Percentiles rank a stretch among this genome's conserved stretches.
These are phyloP conservation scores for Axis porcinus DNA, from an alignment of 2,113 vertebrate species.

Conservation along the genomic window DNA sequence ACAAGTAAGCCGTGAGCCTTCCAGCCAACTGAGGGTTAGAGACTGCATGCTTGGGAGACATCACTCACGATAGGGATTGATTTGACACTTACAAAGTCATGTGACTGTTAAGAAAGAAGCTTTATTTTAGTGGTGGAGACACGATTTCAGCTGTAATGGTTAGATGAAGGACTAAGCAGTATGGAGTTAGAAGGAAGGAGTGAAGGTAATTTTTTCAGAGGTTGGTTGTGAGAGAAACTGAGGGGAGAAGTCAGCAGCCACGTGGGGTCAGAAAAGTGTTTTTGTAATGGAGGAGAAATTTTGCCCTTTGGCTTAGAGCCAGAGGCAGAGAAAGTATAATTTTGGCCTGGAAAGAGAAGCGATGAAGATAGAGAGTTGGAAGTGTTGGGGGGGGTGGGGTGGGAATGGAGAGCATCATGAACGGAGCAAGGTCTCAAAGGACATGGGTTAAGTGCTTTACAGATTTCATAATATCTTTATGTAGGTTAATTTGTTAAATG, in stretches of 20 bases:
- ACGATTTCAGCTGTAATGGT: neutral
- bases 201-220: neutral
- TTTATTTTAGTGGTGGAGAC: neutral
- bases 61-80: no score
- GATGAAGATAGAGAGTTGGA: neutral
- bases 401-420: neutral
- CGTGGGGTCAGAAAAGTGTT: neutral
- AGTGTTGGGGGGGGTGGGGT: neutral
- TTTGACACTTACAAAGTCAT: neutral
- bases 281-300: neutral
- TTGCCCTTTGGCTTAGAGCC: neutral
- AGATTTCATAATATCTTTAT: neutral
- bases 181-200: neutral
- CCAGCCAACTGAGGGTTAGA: no score
- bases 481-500: slow-evolving; percentile 15
- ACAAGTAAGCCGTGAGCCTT: neutral
- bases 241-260: neutral
- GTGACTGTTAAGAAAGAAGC: neutral
- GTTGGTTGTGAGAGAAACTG: neutral
- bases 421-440: neutral
- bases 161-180: neutral
- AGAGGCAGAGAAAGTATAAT: neutral
- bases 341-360: neutral
- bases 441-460: neutral
- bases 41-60: neutral